These are phyloP conservation scores for Himalopsyche phryganea DNA, from an alignment of 1,140 invertebrate species.

Conservation along the genomic window DNA sequence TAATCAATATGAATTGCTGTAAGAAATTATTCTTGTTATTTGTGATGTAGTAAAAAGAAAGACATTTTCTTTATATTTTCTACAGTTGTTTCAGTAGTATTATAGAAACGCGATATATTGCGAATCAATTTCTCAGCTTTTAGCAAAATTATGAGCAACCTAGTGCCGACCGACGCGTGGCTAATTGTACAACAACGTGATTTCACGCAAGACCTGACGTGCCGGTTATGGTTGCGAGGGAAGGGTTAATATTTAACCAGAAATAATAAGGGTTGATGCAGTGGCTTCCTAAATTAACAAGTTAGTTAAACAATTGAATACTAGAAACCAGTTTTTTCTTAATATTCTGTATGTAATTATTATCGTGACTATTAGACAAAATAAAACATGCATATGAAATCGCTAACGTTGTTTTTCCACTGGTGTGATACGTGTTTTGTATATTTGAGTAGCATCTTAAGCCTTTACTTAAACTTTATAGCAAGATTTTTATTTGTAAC, in stretches of 20 bases:
- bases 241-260: constrained; percentile 35
- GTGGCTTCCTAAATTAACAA: not conserved
- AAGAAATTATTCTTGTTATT: too few species aligned
- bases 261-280: constrained; percentile 28
- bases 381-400: not conserved
- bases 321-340: too few species aligned
- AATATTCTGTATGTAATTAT: not conserved
- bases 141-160: not conserved
- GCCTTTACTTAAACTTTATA: not conserved
- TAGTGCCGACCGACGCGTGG: constrained; percentile 41
- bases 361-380: not conserved
- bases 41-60: too few species aligned
- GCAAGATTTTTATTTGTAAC: not conserved
- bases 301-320: too few species aligned
- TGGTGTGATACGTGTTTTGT: not conserved
- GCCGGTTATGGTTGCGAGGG: not conserved
- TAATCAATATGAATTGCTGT: too few species aligned
- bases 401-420: not conserved
- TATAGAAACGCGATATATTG: too few species aligned
- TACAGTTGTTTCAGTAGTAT: too few species aligned
- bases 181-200: constrained; percentile 37
- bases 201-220: constrained; percentile 34
- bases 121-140: too few species aligned
- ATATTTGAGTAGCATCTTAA: too few species aligned
- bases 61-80: too few species aligned